Conservation (phyloP, 2,888 invertebrate genomes). For the Laothoe populi region DNA sequence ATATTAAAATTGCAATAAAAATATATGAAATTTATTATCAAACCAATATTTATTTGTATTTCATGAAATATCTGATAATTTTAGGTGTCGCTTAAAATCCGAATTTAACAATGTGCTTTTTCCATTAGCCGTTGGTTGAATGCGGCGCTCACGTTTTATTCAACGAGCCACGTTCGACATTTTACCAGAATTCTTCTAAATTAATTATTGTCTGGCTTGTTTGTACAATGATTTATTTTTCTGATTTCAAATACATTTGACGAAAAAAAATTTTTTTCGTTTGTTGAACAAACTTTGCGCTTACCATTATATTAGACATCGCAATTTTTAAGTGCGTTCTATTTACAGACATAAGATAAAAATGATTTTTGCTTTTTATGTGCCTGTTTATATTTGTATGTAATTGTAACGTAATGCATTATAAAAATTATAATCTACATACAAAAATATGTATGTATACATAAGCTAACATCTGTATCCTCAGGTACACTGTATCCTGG, state of each 20-base stretch:
- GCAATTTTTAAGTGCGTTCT: not conserved
- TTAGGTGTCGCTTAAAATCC: not conserved
- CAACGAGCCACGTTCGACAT: not conserved
- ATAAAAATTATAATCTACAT: no score
- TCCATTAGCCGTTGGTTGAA: not conserved
- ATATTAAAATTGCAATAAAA: no score
- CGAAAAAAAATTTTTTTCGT: not conserved
- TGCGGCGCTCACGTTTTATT: not conserved
- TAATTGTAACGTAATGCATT: no score
- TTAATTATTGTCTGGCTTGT: not conserved
- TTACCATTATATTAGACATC: not conserved
- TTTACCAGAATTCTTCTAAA: not conserved
- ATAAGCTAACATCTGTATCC: no score
- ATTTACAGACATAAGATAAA: no score
- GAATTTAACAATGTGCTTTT: not conserved
- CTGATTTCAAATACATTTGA: constrained; percentile 10
- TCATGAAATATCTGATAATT: not conserved
- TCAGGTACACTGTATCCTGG: no score
- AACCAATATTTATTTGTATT: not conserved
- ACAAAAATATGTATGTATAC: no score
- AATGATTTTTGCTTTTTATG: no score
- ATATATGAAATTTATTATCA: no score
- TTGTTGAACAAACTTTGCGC: not conserved
- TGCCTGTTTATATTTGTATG: no score
- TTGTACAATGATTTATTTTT: constrained; percentile 20